A percentile compares a stretch with the other conserved stretches of the same genome.
These are phyloP conservation scores for Natator depressus DNA, from an alignment of 2,113 vertebrate species.

Conservation along the genomic window DNA sequence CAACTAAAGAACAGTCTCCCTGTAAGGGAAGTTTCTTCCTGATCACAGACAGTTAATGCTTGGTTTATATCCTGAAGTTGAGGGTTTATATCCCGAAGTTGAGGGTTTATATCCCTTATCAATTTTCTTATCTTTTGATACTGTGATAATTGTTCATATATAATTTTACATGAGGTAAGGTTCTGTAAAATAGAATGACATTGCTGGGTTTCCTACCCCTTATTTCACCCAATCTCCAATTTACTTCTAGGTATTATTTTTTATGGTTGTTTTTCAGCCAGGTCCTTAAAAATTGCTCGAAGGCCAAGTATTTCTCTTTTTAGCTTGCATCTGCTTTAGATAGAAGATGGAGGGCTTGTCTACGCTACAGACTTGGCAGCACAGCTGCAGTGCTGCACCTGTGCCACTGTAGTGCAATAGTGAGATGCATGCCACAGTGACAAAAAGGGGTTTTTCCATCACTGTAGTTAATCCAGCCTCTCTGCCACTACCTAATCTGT, in stretches of 20 bases:
- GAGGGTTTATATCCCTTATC: neutral
- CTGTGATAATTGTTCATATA: neutral
- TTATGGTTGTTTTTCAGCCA: neutral
- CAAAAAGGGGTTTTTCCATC: neutral
- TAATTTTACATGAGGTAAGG: neutral
- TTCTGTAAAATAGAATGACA: neutral
- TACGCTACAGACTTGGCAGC: neutral
- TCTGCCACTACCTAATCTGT: neutral
- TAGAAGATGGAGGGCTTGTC: neutral
- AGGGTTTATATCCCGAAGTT: neutral
- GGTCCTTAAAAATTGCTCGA: neutral
- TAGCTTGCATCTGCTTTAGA: neutral
- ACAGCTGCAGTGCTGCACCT: neutral
- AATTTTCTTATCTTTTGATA: neutral
- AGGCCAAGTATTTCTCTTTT: neutral
- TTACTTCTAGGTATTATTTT: neutral
- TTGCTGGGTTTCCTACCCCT: neutral
- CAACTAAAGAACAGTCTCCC: neutral
- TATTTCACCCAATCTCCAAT: neutral
- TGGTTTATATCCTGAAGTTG: neutral
- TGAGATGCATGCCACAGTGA: neutral
- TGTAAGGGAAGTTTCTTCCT: neutral
- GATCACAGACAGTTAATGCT: neutral
- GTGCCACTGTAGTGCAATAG: neutral
- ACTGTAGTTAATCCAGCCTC: no score